Percentiles rank a stretch among this genome's conserved stretches.
phyloP scores from a whole-genome alignment of 2,797 vertebrate genomes.

The Scleropages formosus region DNA sequence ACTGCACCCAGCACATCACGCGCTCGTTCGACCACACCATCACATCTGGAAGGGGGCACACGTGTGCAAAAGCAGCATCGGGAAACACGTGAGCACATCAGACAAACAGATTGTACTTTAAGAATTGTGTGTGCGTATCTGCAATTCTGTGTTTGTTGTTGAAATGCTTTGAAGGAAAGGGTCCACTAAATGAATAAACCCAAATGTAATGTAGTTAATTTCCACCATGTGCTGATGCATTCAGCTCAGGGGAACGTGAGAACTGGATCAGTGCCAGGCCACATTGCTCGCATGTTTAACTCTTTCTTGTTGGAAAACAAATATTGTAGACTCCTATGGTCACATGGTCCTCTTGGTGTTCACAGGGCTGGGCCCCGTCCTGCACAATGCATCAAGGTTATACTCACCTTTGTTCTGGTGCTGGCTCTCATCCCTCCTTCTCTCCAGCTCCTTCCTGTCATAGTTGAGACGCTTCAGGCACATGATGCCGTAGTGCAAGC shows the following conservation, averaged over 20 bases:
- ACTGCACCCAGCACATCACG: conserved; percentile 89
- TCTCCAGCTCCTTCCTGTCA: conserved; percentile 87
- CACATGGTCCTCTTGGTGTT: neutral
- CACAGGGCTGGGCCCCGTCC: neutral
- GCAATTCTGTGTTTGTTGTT: too few species aligned
- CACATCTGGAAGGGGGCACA: conserved; percentile 70
- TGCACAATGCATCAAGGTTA: neutral
- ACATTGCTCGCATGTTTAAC: too few species aligned
- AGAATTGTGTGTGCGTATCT: too few species aligned
- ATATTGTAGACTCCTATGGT: conserved; percentile 1
- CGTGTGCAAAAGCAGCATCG: conserved; percentile 4
- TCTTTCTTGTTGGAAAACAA: too few species aligned
- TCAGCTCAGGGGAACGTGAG: neutral
- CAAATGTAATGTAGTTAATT: neutral
- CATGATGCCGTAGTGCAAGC: conserved; percentile 92
- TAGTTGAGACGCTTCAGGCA: conserved; percentile 91
- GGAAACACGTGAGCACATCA: neutral
- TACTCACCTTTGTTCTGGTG: conserved; percentile 83
- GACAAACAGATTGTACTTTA: too few species aligned
- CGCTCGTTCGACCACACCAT: conserved; percentile 95
- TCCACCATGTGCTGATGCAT: neutral
- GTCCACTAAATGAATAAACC: too few species aligned
- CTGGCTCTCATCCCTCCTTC: conserved; percentile 82
- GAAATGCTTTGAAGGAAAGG: too few species aligned
- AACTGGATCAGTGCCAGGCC: neutral